Conservation (phyloP, 2,888 invertebrate genomes). For the Malacosoma neustria region DNA sequence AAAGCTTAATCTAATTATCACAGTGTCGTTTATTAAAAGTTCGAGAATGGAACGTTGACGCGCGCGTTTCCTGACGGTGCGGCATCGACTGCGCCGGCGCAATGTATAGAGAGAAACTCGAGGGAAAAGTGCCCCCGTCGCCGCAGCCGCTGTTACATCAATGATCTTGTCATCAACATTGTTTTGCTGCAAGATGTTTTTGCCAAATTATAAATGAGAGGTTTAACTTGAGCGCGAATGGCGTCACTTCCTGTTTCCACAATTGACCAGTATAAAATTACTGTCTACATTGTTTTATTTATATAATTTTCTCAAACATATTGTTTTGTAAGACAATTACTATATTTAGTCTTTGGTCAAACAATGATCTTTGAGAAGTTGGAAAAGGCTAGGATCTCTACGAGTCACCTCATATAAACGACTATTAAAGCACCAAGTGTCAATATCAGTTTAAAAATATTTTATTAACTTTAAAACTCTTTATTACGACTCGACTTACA, state of each 20-base stretch:
- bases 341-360: too few species aligned
- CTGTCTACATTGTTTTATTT: neutral
- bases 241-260: conserved; percentile 41
- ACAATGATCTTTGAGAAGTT: too few species aligned
- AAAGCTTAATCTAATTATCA: conserved; percentile 19
- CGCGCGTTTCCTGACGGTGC: conserved; percentile 40
- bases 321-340: too few species aligned
- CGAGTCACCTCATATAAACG: too few species aligned
- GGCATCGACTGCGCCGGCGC: conserved; percentile 47
- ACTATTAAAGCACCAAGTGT: too few species aligned
- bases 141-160: conserved; percentile 54
- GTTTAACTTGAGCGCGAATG: conserved; percentile 19
- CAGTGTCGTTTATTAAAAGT: conserved; percentile 2
- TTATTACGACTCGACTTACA: too few species aligned
- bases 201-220: conserved; percentile 31
- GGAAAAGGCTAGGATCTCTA: too few species aligned
- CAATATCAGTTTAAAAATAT: too few species aligned
- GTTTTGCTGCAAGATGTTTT: conserved; percentile 27
- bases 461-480: too few species aligned
- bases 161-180: conserved; percentile 38
- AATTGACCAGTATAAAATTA: conserved; percentile 5
- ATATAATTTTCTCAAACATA: too few species aligned
- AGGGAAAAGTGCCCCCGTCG: conserved; percentile 56
- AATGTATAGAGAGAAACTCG: conserved; percentile 46
- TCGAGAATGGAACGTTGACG: conserved; percentile 20